Conservation (phyloP, 92 coral and sea anemone species). For the Galaxea fascicularis region DNA sequence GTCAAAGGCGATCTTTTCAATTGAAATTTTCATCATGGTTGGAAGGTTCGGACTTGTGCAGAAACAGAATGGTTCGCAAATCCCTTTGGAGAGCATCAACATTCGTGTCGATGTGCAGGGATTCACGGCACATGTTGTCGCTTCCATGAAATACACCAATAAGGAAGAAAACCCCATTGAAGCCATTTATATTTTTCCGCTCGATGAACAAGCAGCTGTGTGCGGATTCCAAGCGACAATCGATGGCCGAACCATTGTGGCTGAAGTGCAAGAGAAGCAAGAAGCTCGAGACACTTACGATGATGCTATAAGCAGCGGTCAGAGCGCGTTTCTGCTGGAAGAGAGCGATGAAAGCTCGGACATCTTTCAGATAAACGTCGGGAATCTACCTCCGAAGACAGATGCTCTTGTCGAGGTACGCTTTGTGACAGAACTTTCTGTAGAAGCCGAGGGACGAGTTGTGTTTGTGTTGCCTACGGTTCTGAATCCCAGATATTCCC, state of each 20-base stretch:
- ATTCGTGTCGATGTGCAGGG: conserved; percentile 81
- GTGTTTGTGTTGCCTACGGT: conserved; percentile 86
- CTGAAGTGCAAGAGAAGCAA: conserved; percentile 85
- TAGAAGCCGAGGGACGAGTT: conserved; percentile 81
- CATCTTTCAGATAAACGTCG: conserved; percentile 82
- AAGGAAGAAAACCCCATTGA: conserved; percentile 82
- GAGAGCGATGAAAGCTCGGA: conserved; percentile 90
- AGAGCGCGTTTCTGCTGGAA: conserved; percentile 80
- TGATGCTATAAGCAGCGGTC: conserved; percentile 87
- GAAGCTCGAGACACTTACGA: conserved; percentile 85
- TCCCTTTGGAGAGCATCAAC: conserved; percentile 78
- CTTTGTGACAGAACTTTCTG: conserved; percentile 83
- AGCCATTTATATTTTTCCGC: conserved; percentile 85
- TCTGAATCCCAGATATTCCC: conserved; percentile 83
- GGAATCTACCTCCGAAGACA: conserved; percentile 86
- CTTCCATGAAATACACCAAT: conserved; percentile 81
- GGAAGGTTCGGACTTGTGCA: conserved; percentile 61
- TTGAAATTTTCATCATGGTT: conserved; percentile 33
- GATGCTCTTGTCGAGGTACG: conserved; percentile 76
- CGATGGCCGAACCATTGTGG: conserved; percentile 86
- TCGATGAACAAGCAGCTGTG: conserved; percentile 86
- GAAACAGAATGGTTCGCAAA: conserved; percentile 45
- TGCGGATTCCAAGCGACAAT: conserved; percentile 90
- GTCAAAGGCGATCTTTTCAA: too few species aligned
- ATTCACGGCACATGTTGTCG: conserved; percentile 78